phyloP scores from a whole-genome alignment of 2,797 vertebrate genomes.

The Tokudaia tokunoshimensis region DNA sequence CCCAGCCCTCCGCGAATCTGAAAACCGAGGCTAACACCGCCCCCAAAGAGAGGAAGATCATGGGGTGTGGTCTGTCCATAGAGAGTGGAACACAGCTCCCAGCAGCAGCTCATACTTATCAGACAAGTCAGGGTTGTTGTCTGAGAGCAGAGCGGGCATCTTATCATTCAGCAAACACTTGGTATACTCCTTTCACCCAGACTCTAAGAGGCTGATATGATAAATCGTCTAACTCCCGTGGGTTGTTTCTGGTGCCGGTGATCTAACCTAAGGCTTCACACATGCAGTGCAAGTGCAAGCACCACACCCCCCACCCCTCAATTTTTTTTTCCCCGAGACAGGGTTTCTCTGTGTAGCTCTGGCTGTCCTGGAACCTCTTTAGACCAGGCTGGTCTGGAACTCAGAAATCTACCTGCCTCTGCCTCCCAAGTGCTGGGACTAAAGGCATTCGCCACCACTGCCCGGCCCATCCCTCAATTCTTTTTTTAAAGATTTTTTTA shows the following conservation, averaged over 20 bases:
- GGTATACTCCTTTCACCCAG: not conserved
- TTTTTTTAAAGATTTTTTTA: too few species aligned
- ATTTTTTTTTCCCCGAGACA: too few species aligned
- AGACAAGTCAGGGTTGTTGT: constrained; percentile 1
- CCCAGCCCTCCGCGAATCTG: not conserved
- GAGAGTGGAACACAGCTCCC: not conserved
- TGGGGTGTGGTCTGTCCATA: not conserved
- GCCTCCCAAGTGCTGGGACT: too few species aligned
- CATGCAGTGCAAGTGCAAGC: not conserved
- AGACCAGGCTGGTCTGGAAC: too few species aligned
- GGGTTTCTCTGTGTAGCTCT: too few species aligned
- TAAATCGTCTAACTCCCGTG: not conserved
- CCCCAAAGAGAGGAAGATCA: not conserved
- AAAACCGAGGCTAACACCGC: not conserved
- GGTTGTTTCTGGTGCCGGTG: not conserved
- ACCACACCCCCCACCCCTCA: not conserved
- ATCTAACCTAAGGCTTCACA: not conserved
- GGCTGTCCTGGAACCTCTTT: too few species aligned
- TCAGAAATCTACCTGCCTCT: too few species aligned
- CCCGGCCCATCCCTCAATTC: too few species aligned
- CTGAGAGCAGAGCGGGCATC: constrained; percentile 1
- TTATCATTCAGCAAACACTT: constrained; percentile 34
- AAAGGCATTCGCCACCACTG: too few species aligned
- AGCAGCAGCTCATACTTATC: not conserved
- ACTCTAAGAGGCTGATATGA: not conserved